A percentile compares a stretch with the other conserved stretches of the same genome.
These are phyloP conservation scores for Lysandra coridon DNA, from an alignment of 2,888 invertebrate genomes.

Conservation along the genomic window DNA sequence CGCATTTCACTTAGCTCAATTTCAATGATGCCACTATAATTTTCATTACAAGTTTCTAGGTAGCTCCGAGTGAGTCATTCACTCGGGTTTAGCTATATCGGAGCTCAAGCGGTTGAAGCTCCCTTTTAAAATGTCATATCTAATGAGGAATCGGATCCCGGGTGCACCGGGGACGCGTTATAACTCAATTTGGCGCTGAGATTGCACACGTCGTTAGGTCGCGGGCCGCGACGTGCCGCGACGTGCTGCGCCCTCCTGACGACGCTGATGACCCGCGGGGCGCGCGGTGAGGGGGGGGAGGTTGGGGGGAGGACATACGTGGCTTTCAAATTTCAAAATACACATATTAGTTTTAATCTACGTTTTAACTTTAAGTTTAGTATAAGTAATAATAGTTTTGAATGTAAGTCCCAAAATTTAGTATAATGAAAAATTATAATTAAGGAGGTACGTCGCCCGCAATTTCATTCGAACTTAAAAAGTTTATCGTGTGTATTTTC, in stretches of 20 bases:
- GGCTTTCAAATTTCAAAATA: too few species aligned
- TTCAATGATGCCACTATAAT: not conserved
- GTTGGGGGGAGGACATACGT: not conserved
- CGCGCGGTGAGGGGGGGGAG: too few species aligned
- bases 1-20: too few species aligned
- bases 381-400: too few species aligned
- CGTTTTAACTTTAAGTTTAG: too few species aligned
- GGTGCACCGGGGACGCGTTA: not conserved
- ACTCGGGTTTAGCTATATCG: not conserved
- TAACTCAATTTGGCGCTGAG: not conserved
- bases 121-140: not conserved
- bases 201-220: constrained; percentile 8
- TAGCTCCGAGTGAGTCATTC: not conserved
- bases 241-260: constrained; percentile 36
- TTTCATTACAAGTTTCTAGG: not conserved
- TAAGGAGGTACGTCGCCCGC: too few species aligned
- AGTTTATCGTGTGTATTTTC: too few species aligned
- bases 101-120: not conserved
- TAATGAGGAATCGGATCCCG: not conserved
- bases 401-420: too few species aligned
- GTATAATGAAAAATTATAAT: too few species aligned
- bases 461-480: too few species aligned
- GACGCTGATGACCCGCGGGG: constrained; percentile 36
- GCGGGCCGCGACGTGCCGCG: not conserved
- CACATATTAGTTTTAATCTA: too few species aligned